These are phyloP conservation scores for Atrina japonica DNA, from an alignment of 2,888 invertebrate genomes.

Conservation along the genomic window DNA sequence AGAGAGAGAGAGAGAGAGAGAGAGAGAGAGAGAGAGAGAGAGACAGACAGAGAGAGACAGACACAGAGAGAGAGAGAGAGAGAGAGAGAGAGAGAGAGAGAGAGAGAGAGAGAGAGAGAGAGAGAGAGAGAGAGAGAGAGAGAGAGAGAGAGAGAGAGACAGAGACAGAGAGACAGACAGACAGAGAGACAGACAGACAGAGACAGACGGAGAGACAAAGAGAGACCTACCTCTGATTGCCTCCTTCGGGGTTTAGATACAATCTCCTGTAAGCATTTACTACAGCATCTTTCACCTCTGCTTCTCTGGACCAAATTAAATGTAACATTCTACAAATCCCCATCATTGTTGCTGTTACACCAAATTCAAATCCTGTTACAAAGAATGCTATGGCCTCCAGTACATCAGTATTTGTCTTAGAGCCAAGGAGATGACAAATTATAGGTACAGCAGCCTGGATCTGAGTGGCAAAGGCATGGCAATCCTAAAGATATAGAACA, in stretches of 20 bases:
- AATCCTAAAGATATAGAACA: constrained; percentile 81
- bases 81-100: not conserved
- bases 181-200: not conserved
- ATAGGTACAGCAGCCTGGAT: constrained; percentile 84
- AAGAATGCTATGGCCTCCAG: constrained; percentile 94
- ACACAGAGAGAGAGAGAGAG: too few relatives aligned
- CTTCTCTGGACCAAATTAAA: constrained; percentile 91
- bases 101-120: not conserved
- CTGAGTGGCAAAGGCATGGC: constrained; percentile 82
- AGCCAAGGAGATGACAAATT: constrained; percentile 87
- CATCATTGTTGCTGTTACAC: constrained; percentile 80
- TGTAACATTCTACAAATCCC: constrained; percentile 90
- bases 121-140: not conserved
- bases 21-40: too few relatives aligned
- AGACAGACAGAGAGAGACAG: too few relatives aligned
- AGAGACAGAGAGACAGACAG: too few relatives aligned
- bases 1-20: too few relatives aligned
- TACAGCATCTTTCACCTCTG: constrained; percentile 86
- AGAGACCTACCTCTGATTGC: constrained; percentile 62
- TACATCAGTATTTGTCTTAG: constrained; percentile 87
- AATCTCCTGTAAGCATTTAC: constrained; percentile 89
- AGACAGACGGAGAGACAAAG: not conserved
- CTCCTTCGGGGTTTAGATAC: constrained; percentile 81
- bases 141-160: too few relatives aligned
- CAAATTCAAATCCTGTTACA: constrained; percentile 85